phyloP scores from a whole-genome alignment of 2,113 vertebrate genomes.

The Glareola pratincola region DNA sequence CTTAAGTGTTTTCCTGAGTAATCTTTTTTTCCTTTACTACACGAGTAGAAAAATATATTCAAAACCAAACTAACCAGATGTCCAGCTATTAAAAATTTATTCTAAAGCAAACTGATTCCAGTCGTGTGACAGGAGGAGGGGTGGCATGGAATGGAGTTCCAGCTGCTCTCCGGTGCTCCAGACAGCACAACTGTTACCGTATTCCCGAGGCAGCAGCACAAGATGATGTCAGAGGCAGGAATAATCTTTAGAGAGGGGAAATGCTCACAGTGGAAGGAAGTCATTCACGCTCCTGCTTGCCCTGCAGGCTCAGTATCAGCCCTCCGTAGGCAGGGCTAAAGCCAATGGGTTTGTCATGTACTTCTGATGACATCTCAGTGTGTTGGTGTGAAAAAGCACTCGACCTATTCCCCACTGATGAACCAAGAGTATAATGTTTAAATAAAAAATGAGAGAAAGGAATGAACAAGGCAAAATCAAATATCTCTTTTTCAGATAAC shows the following conservation, averaged over 20 bases:
- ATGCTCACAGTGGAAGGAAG: not conserved
- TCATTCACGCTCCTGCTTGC: conserved; percentile 6
- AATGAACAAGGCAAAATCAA: not conserved
- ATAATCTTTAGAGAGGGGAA: not conserved
- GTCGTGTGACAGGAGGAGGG: not conserved
- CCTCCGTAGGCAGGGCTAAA: not conserved
- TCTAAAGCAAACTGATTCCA: not conserved
- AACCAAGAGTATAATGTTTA: not conserved
- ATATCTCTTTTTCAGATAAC: not conserved
- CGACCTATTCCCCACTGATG: not conserved
- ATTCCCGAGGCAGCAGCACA: not conserved
- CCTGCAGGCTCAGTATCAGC: not conserved
- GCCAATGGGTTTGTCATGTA: not conserved
- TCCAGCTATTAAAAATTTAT: not conserved
- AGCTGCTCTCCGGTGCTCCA: not conserved
- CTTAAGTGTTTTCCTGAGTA: not conserved
- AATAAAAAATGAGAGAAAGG: not conserved
- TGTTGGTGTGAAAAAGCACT: not conserved
- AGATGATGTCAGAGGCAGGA: not conserved
- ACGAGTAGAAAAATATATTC: accelerated
- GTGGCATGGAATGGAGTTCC: not conserved
- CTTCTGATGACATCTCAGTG: not conserved
- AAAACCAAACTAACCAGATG: not conserved
- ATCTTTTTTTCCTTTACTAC: not conserved
- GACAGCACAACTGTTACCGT: accelerated